These are phyloP conservation scores for Drosophila tanythrix DNA, from an alignment of 2,888 invertebrate species.

Conservation along the genomic window DNA sequence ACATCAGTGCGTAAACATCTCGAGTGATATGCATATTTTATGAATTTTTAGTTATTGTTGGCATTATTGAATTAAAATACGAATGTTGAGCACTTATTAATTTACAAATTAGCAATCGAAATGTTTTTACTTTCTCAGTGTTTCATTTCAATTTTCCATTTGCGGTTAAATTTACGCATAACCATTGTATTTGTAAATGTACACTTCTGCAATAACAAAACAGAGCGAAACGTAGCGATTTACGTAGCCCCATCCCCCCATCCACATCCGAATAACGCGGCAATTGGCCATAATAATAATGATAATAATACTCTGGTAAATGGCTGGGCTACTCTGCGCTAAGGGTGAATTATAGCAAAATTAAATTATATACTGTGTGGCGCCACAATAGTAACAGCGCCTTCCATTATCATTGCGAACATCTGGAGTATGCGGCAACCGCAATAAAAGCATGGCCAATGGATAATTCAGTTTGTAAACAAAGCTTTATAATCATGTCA, in stretches of 20 bases:
- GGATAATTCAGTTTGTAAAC: background rate
- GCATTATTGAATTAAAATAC: background rate
- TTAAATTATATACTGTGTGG: background rate
- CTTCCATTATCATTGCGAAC: background rate
- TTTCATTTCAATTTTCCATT: background rate
- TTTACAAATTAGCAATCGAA: background rate
- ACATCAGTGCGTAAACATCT: background rate
- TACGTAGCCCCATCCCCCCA: background rate
- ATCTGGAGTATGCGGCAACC: background rate
- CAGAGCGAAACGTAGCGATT: background rate
- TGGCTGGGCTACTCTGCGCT: background rate
- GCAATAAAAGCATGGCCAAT: background rate
- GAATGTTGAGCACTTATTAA: background rate
- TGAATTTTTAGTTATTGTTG: background rate
- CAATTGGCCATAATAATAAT: constrained; percentile 4
- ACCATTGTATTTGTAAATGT: background rate
- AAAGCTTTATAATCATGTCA: background rate
- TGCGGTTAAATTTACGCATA: background rate
- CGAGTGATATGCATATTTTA: background rate
- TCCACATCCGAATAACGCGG: background rate
- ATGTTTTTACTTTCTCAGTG: background rate
- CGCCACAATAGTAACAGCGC: background rate
- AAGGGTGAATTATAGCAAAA: background rate
- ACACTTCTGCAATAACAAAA: background rate
- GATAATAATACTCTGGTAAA: background rate